Conservation (phyloP, 2,888 invertebrate species). For the Sepiola atlantica region DNA sequence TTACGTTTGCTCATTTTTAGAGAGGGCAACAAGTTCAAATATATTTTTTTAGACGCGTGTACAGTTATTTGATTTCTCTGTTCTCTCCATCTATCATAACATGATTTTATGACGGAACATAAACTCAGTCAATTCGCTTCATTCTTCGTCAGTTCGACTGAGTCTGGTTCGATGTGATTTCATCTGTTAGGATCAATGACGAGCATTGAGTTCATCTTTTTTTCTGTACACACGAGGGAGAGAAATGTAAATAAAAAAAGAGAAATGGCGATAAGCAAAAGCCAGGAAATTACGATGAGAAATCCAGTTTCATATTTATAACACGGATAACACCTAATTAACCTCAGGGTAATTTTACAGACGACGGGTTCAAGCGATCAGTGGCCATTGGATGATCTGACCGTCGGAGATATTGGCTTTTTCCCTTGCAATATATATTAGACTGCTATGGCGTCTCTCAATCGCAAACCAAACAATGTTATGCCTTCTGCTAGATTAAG, state of each 20-base stretch:
- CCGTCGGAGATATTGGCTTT: background rate
- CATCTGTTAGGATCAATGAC: background rate
- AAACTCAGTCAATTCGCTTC: background rate
- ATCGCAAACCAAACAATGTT: background rate
- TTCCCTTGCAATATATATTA: background rate
- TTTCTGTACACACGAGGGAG: background rate
- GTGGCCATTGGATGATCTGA: background rate
- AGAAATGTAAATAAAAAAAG: background rate
- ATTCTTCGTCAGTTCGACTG: background rate
- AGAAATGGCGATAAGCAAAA: background rate
- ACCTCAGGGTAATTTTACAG: slow-evolving; percentile 32
- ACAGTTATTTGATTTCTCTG: background rate
- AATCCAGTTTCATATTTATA: background rate
- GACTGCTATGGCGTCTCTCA: background rate
- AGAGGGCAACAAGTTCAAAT: background rate
- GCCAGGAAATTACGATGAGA: background rate
- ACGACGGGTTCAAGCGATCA: background rate
- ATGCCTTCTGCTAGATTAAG: background rate
- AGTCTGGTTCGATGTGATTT: background rate
- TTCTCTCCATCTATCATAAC: background rate
- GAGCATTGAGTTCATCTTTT: background rate
- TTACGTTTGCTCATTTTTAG: background rate
- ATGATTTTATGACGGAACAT: background rate
- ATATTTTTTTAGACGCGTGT: background rate
- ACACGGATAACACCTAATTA: background rate